Evolutionary conservation across 2,888 invertebrate species (phyloP).

Genomic region (Carpatolechia fugitivella): DNA sequence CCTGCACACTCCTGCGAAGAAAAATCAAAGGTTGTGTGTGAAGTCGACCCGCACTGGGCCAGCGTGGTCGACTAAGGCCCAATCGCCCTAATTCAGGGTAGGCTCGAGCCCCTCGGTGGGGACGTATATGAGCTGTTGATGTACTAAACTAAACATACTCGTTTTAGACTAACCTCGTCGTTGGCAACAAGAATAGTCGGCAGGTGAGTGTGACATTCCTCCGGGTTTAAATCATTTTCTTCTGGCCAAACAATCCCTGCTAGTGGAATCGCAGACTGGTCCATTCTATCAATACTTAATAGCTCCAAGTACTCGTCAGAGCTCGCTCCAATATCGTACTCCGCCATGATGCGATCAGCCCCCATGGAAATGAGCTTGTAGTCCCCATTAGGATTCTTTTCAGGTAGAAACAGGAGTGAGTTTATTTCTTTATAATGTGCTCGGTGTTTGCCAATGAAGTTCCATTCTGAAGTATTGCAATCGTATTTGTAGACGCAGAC

Average conservation of each 20-base stretch:
- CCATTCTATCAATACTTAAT: constrained; percentile 77
- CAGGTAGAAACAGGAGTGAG: constrained; percentile 75
- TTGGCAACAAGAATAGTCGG: constrained; percentile 79
- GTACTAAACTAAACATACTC: too few species aligned
- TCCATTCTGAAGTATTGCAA: constrained; percentile 61
- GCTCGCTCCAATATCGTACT: constrained; percentile 77
- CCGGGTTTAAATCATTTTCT: constrained; percentile 39
- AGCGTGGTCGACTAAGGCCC: too few species aligned
- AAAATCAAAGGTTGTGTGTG: too few species aligned
- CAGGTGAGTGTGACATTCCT: constrained; percentile 39
- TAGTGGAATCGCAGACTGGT: constrained; percentile 81
- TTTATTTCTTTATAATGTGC: constrained; percentile 80
- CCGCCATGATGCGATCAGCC: constrained; percentile 78
- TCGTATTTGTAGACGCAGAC: constrained; percentile 72
- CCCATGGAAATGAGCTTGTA: constrained; percentile 80
- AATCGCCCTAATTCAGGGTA: too few species aligned
- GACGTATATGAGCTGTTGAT: too few species aligned
- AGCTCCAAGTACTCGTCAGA: constrained; percentile 57
- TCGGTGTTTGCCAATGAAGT: constrained; percentile 79
- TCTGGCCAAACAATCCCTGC: constrained; percentile 61
- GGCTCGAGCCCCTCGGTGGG: too few species aligned
- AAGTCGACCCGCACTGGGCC: too few species aligned
- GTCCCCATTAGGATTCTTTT: constrained; percentile 44
- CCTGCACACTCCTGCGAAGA: too few species aligned
- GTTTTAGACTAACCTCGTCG: constrained; percentile 82